Percentiles rank a stretch among this genome's conserved stretches.
These are phyloP conservation scores for Echinops telfairi DNA, from an alignment of 2,113 vertebrate genomes.

Conservation along the genomic window DNA sequence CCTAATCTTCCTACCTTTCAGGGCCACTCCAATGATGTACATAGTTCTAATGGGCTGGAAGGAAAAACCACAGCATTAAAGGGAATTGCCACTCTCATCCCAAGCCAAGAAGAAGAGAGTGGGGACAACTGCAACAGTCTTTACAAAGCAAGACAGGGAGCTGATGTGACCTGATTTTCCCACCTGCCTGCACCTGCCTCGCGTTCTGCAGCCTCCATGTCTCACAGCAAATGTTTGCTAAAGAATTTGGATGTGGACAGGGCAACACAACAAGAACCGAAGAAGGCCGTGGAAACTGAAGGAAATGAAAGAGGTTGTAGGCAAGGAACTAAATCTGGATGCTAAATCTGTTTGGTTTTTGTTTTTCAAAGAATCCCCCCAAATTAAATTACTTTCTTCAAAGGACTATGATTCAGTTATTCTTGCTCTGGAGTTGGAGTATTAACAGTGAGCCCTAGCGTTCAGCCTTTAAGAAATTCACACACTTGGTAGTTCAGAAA, in stretches of 20 bases:
- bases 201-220: not conserved
- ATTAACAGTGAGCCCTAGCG: not conserved
- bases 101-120: not conserved
- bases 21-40: not conserved
- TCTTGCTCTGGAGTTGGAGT: not conserved
- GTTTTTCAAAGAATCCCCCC: not conserved
- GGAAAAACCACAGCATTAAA: conserved; percentile 18
- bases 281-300: not conserved
- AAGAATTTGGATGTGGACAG: not conserved
- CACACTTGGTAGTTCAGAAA: not conserved
- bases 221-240: not conserved
- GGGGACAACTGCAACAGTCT: not conserved
- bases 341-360: not conserved
- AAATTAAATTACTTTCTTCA: not conserved
- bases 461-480: conserved; percentile 5
- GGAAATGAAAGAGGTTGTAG: not conserved
- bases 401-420: not conserved
- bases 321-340: not conserved
- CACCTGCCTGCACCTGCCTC: not conserved
- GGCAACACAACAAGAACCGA: not conserved
- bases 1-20: too few relatives aligned
- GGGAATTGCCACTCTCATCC: not conserved
- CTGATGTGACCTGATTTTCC: not conserved
- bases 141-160: not conserved
- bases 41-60: not conserved